Evolutionary conservation across 2,888 invertebrate species (phyloP), one percentile per base, ranked within the genome.

Genomic region (Sesamia inferens): DNA sequence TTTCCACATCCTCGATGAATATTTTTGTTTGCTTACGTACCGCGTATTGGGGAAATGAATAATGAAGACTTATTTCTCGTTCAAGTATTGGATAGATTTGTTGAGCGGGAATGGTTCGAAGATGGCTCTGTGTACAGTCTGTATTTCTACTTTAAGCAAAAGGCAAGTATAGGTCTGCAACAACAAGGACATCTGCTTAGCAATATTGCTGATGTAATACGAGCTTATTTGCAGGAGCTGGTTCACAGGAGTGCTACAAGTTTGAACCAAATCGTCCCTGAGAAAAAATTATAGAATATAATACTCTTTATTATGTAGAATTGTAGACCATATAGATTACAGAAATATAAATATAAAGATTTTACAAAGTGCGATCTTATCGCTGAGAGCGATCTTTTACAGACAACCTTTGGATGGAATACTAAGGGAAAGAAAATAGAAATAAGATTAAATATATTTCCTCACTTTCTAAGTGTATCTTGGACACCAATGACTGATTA

Each of bases 1-100:
- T 87, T 85, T 87, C 79, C 85, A 72, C 88, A 77, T 77, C 71
- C 64, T 71, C 85, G 74, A 93, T 94, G 94, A 93, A 94, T 94
- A 93, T 85, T 93, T 92, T 93, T 92, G 92, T 92, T 91, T 92
- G 67, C 68, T 71, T 74, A 66, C 74, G 68, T 74, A 71, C 69
- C 54, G 47, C 66, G 72, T 82, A 78, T 78, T 72, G 77, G 69
- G 74, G 80, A 77, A 74, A 77, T 77, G 73, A 76, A 83, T 85
- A 85, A 83, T 83, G 85, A 85, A 85, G 75, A 70, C 54, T 62
- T 81, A 71, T 81, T 81, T 81, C 63, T 78, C 58, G 70, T 81
- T 71, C 47, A n/a, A 51, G 62, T 76, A 77, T 80, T 80, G 58
- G 48, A 22, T n/a, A 57, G 68, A 66, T 75, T 75, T 72, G 67